phyloP scores from a whole-genome alignment of 2,888 invertebrate genomes.

The Metacarcinus magister region DNA sequence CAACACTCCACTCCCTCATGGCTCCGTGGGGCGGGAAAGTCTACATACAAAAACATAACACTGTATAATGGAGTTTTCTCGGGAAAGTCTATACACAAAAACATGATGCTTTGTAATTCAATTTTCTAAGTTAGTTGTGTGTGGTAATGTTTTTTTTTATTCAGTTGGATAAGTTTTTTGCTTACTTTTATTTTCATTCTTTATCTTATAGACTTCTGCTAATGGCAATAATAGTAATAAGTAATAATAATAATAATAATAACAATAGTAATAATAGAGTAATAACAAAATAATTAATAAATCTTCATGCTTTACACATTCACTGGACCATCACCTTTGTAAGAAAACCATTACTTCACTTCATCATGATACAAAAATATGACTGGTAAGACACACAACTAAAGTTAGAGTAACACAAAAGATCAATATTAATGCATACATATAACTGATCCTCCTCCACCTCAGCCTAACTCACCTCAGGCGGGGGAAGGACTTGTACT shows the following conservation, averaged over 20 bases:
- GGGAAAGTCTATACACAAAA: background rate
- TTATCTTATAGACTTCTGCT: too few species aligned
- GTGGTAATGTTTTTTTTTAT: background rate
- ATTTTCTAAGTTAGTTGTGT: background rate
- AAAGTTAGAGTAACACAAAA: background rate
- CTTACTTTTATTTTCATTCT: too few species aligned
- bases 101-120: background rate
- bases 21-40: constrained; percentile 76
- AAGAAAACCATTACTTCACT: background rate
- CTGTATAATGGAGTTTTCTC: background rate
- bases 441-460: background rate
- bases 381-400: background rate
- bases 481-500: constrained; percentile 72
- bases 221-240: too few species aligned
- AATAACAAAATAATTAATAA: too few species aligned
- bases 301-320: too few species aligned
- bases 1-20: constrained; percentile 80
- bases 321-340: too few species aligned
- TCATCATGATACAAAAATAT: background rate
- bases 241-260: too few species aligned
- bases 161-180: background rate
- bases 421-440: background rate
- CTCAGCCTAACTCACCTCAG: constrained; percentile 70
- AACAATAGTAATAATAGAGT: too few species aligned
- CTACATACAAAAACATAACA: background rate